Evolutionary conservation across 2,797 vertebrate species (phyloP).

Genomic region (Enteromius argenteus): DNA sequence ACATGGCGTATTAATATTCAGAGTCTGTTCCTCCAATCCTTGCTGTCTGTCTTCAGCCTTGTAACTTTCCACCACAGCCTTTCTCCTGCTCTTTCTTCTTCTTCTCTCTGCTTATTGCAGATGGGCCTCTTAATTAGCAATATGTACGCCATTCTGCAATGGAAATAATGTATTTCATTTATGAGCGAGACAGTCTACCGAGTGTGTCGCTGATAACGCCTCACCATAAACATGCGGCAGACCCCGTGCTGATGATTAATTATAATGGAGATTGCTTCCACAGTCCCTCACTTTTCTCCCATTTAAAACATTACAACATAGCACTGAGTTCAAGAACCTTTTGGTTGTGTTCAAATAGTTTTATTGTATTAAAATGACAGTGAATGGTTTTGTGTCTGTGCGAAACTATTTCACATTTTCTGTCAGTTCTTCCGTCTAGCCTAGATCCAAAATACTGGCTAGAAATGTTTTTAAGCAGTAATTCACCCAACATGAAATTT

Average conservation of each 20-base stretch:
- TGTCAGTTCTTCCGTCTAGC: neutral
- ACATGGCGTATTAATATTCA: constrained; percentile 47
- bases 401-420: neutral
- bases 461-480: neutral
- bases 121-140: constrained; percentile 64
- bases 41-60: constrained; percentile 21
- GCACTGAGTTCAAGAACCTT: neutral
- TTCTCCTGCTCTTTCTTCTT: constrained; percentile 35
- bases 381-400: neutral
- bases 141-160: constrained; percentile 48
- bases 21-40: neutral
- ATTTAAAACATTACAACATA: constrained; percentile 4
- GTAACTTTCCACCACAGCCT: neutral
- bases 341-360: neutral
- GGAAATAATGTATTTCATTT: constrained; percentile 43
- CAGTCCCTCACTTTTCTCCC: neutral
- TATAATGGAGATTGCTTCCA: neutral
- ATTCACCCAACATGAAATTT: neutral
- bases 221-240: constrained; percentile 23
- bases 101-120: constrained; percentile 49
- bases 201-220: constrained; percentile 30
- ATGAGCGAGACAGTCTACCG: constrained; percentile 19
- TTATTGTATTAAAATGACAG: neutral
- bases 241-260: constrained; percentile 9
- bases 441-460: neutral